Conservation (phyloP, 2,888 invertebrate genomes). For the Zygothrica quintamaculata region DNA sequence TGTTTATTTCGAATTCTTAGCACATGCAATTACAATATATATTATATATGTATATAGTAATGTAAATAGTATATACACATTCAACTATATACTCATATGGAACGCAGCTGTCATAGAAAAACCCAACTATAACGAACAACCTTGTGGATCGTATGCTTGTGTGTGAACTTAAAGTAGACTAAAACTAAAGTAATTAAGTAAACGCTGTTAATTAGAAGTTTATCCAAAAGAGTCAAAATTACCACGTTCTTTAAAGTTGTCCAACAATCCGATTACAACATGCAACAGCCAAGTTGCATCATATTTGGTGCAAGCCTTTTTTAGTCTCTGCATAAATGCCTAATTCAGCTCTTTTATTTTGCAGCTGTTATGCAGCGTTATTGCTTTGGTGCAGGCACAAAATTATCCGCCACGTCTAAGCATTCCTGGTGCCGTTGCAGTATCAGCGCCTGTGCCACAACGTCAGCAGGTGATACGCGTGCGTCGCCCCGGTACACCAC, state of each 20-base stretch:
- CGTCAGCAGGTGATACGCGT: slow-evolving; percentile 81
- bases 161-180: slow-evolving; percentile 22
- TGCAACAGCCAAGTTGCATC: slow-evolving; percentile 7
- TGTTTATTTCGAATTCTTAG: too few relatives aligned
- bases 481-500: slow-evolving; percentile 84
- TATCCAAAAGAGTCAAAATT: slow-evolving; percentile 13
- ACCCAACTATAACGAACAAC: too few relatives aligned
- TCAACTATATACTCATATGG: too few relatives aligned
- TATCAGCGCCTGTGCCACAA: slow-evolving; percentile 77
- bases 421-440: slow-evolving; percentile 88
- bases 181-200: slow-evolving; percentile 1
- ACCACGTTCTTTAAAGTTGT: slow-evolving; percentile 8
- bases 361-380: slow-evolving; percentile 65
- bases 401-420: slow-evolving; percentile 88
- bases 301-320: slow-evolving; percentile 20
- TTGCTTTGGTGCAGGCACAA: slow-evolving; percentile 83
- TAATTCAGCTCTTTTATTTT: slow-evolving; percentile 12
- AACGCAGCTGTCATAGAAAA: too few relatives aligned
- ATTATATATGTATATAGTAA: too few relatives aligned
- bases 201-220: slow-evolving; percentile 24
- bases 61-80: too few relatives aligned
- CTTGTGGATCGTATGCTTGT: slow-evolving; percentile 13
- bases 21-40: too few relatives aligned
- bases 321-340: slow-evolving; percentile 7
- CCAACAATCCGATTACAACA: slow-evolving; percentile 25